Base-by-base conservation (phyloP, 2,888 invertebrate genomes). In the Teleiodes luculella region DNA sequence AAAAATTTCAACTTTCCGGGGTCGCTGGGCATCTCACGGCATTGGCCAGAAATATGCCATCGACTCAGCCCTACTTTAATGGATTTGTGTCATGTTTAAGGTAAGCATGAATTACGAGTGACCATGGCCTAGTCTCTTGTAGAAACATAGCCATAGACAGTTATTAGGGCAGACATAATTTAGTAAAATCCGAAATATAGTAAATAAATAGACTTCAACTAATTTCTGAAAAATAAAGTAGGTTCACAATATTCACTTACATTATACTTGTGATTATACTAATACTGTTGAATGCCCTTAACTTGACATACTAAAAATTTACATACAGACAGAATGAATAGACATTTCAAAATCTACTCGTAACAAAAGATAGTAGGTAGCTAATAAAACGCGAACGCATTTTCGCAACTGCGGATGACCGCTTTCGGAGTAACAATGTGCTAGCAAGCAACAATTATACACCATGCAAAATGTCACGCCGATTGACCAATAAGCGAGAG, bases 401-500 rank as follows among this genome's bases (percentile, higher is more conserved):
- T 70, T 72, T 70, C 69, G 74, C 74, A 79, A 79, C 68, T 62
- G 60, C 65, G 69, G 64, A 68, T 74, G 68, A 20, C 43, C 52
- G 13, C 43, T 50, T 39, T 50, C 14, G 16, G 8, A 7, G 74
- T 69, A 77, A 70, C 68, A 74, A 65, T 68, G 73, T 74, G 75
- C 67, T 74, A 75, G 67, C 78, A 80, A 75, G 67, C 78, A 80
- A 78, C 56, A 56, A 53, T 56, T 56, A 47, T 43, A 46, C 37
- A 37, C 56, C 75, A 80, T 80, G 80, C 79, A 82, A 83, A 41
- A 86, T 83, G 85, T 81, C 83, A 83, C 72, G 76, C 74, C 76
- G 81, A 86, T 87, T 86, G 84, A 80, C 85, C 86, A 87, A 88
- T 79, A 86, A 86, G 81, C 80, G 80, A 86, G 80, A 84, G 85